phyloP scores from a whole-genome alignment of 2,888 invertebrate genomes.

The Torymus texanus region DNA sequence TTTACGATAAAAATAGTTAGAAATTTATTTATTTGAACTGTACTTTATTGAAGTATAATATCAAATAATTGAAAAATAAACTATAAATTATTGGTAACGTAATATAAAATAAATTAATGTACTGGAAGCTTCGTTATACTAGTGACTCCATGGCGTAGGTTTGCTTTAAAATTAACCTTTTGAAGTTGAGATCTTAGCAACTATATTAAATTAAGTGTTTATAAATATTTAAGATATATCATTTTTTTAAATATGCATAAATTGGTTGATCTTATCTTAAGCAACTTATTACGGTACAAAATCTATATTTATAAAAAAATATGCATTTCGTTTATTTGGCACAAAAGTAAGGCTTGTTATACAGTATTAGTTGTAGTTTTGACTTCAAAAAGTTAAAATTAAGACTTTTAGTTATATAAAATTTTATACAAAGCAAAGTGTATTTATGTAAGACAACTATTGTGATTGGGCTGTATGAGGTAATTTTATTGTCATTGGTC shows the following conservation, averaged over 20 bases:
- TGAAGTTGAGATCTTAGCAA: slow-evolving; percentile 28
- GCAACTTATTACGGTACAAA: neutral
- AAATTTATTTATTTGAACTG: neutral
- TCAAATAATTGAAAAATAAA: slow-evolving; percentile 18
- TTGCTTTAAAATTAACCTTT: slow-evolving; percentile 35
- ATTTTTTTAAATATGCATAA: neutral
- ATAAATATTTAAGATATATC: neutral
- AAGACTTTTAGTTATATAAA: slow-evolving; percentile 1
- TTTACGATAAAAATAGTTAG: no score
- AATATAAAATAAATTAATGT: slow-evolving; percentile 21
- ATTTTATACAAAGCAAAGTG: neutral
- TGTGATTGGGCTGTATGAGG: neutral
- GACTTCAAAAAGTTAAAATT: slow-evolving; percentile 38
- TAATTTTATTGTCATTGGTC: no score
- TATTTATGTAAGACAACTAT: neutral
- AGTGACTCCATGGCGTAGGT: neutral
- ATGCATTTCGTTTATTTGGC: no score
- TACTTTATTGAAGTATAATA: neutral
- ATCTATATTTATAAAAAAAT: no score
- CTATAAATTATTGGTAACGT: slow-evolving; percentile 22
- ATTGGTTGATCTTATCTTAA: neutral
- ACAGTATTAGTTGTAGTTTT: slow-evolving; percentile 1
- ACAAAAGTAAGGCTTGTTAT: no score
- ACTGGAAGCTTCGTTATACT: slow-evolving; percentile 7
- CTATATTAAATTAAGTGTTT: neutral